Percentiles rank a stretch among this genome's conserved stretches.
Conservation (phyloP, 1,140 invertebrate species). For the Cataglyphis hispanica region DNA sequence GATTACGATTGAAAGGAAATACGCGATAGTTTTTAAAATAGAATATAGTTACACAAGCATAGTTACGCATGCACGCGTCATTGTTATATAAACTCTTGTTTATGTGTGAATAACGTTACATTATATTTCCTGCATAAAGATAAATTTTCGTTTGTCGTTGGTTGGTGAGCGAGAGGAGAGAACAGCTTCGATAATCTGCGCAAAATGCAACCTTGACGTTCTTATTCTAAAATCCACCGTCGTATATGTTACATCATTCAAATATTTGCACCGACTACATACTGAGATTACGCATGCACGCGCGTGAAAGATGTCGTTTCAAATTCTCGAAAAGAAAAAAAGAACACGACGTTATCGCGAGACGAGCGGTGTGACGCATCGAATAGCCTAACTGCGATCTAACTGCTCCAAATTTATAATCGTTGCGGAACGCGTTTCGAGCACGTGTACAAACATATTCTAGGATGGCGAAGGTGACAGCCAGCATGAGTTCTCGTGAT, state of each 20-base stretch:
- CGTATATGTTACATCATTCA: constrained; percentile 47
- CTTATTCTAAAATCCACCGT: constrained; percentile 31
- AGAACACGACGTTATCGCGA: constrained; percentile 24
- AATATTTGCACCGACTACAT: constrained; percentile 53
- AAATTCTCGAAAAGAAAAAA: constrained; percentile 24
- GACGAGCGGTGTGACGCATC: constrained; percentile 38
- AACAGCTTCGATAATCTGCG: constrained; percentile 13
- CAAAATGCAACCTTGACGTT: constrained; percentile 24
- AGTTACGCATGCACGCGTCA: too few species aligned
- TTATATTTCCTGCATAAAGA: constrained; percentile 26
- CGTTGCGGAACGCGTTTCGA: constrained; percentile 3
- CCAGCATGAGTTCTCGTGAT: not conserved
- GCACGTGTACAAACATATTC: constrained; percentile 36
- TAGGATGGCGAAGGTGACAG: constrained; percentile 19
- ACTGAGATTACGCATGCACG: constrained; percentile 41
- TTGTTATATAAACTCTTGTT: constrained; percentile 22
- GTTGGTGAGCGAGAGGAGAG: not conserved
- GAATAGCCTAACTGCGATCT: not conserved
- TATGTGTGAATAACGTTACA: not conserved
- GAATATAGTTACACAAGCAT: not conserved
- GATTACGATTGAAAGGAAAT: not conserved
- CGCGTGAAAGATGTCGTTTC: constrained; percentile 14
- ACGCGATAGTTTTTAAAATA: not conserved
- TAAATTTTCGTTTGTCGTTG: constrained; percentile 11
- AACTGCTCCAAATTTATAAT: constrained; percentile 33